Evolutionary conservation across 2,113 vertebrate species (phyloP).

Genomic region (Naja naja): DNA sequence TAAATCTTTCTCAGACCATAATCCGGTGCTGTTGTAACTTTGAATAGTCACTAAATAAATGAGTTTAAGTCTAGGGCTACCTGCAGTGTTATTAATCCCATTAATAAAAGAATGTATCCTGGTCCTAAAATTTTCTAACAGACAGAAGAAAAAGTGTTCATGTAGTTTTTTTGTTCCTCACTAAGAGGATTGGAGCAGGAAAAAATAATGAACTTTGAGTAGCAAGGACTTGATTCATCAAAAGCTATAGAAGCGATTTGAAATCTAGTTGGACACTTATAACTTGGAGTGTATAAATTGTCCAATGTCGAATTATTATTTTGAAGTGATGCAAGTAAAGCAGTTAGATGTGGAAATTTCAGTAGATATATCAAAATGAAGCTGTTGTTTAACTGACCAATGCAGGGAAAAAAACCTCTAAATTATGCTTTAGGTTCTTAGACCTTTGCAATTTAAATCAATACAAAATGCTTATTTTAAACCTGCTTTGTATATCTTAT

Average conservation of each 20-base stretch:
- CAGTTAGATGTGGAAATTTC: not conserved
- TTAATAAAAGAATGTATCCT: not conserved
- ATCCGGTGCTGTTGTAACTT: not conserved
- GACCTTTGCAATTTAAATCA: not conserved
- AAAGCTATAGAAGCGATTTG: not conserved
- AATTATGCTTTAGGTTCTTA: not conserved
- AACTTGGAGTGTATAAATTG: not conserved
- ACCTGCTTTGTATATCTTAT: constrained; percentile 35
- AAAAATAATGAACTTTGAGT: not conserved
- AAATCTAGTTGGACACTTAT: not conserved
- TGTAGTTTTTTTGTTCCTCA: not conserved
- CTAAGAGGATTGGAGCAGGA: not conserved
- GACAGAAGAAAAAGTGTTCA: not conserved
- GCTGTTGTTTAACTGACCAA: not conserved
- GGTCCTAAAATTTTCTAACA: not conserved
- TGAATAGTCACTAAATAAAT: not conserved
- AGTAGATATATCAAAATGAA: not conserved
- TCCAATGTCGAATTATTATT: not conserved
- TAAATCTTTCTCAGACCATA: too few species aligned
- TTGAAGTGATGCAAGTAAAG: not conserved
- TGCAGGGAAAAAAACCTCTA: not conserved
- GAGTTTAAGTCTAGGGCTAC: not conserved
- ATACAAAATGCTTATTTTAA: not conserved
- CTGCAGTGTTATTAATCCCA: not conserved
- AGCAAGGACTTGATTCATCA: not conserved